Base-by-base conservation (phyloP, 2,113 vertebrate species). In the Myrmecobius fasciatus region DNA sequence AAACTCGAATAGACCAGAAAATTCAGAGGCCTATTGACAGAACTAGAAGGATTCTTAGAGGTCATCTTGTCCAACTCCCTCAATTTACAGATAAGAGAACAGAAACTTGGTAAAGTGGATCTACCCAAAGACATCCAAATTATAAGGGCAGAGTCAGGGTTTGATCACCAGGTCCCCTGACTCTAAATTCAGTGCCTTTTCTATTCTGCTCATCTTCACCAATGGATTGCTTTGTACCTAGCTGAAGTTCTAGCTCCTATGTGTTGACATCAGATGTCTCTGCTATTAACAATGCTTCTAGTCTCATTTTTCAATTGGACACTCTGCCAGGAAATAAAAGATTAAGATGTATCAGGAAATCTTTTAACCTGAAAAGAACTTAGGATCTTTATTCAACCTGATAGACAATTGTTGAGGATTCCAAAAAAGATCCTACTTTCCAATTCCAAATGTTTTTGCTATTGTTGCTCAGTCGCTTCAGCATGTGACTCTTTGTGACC, bases 171-270 rank as follows among this genome's bases (percentile, higher is more conserved):
- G 36, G 36, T 83, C 36, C 5, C n/a, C n/a, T 83, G 67, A 22
- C n/a, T 43, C n/a, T 22, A 83, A 83, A 43, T 47, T 11, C 2
- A 0, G 53, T 43, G 26, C 0, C 28, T 43, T 95, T 49, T 20
- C 36, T 24, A 10, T 1, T 26, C 14, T 25, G 9, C 48, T 22
- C 24, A 10, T 4, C 48, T 1, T 24, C 4, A 0, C 36, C 12
- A 54, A 46, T 10, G 8, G 56, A 3, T 2, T 46, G 25, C n/a
- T 25, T 0, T 0, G 0, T 46, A 31, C 54, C 52, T 90, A 25
- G 14, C 17, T 25, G 0, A 43, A 52, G 67, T 43, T 22, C 25
- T n/a, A 36, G 89, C 47, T n/a, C 25, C 17, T 0, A 9, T 67
- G 8, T 25, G 6, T 1, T 25, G 56, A 51, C 6, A 43, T 7